phyloP scores from a whole-genome alignment of 2,113 vertebrate genomes.

The Piprites chloris region DNA sequence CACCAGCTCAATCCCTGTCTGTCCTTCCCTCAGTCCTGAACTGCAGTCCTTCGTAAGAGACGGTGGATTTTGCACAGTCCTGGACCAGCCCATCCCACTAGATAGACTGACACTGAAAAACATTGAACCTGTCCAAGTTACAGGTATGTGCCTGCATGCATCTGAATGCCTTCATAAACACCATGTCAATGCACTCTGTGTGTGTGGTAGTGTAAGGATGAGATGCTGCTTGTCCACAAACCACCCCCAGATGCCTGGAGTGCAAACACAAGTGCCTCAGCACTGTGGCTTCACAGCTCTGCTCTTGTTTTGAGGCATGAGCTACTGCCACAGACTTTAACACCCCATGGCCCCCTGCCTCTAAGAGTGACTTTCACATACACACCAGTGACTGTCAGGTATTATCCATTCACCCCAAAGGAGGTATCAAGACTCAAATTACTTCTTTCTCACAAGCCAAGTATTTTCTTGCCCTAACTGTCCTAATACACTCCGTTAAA shows the following conservation, averaged over 20 bases:
- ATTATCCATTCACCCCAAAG: background rate
- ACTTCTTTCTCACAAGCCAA: background rate
- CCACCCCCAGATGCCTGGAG: too few relatives aligned
- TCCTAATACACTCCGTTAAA: fast-evolving
- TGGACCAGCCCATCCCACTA: slow-evolving; percentile 88
- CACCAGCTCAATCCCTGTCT: slow-evolving; percentile 50
- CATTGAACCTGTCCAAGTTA: slow-evolving; percentile 65
- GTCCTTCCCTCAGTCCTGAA: slow-evolving; percentile 77
- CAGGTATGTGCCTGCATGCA: slow-evolving; percentile 32
- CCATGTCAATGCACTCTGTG: fast-evolving
- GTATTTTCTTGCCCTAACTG: background rate
- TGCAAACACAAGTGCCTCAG: background rate
- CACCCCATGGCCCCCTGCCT: background rate
- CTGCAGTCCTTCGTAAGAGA: slow-evolving; percentile 85
- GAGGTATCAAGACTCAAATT: background rate
- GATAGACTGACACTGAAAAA: slow-evolving; percentile 85
- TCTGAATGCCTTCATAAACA: background rate
- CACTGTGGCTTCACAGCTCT: background rate
- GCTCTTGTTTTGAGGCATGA: background rate
- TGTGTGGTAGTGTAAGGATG: background rate
- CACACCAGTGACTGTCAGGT: background rate
- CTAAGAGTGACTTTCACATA: background rate
- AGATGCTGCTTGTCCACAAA: background rate
- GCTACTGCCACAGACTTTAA: background rate
- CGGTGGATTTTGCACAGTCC: slow-evolving; percentile 79